Percentiles rank a stretch among this genome's conserved stretches.
phyloP scores from a whole-genome alignment of 2,797 vertebrate genomes.

The Gephyroberyx darwinii region DNA sequence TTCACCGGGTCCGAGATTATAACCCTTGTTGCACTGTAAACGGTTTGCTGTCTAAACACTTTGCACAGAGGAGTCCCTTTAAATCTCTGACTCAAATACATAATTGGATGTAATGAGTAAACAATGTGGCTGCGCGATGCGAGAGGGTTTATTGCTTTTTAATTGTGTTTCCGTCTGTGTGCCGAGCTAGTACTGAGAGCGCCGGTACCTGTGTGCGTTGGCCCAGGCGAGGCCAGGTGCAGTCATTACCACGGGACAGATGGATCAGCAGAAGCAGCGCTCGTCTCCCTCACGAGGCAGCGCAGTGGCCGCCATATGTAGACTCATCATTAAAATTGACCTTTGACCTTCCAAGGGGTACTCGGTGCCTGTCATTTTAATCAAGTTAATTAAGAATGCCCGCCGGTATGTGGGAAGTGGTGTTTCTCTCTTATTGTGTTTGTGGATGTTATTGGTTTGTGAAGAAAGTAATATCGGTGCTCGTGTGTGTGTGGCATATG shows the following conservation, averaged over 20 bases:
- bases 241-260: constrained; percentile 79
- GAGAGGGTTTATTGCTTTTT: constrained; percentile 72
- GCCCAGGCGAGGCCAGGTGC: constrained; percentile 75
- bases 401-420: constrained; percentile 33
- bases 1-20: constrained; percentile 36
- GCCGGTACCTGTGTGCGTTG: constrained; percentile 57
- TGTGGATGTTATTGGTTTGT: constrained; percentile 54
- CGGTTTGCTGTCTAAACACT: constrained; percentile 33
- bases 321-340: constrained; percentile 79
- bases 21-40: constrained; percentile 37
- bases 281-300: constrained; percentile 65
- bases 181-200: constrained; percentile 31
- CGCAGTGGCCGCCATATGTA: constrained; percentile 75
- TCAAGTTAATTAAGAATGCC: constrained; percentile 67
- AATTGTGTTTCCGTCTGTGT: constrained; percentile 61
- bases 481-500: constrained; percentile 3
- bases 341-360: constrained; percentile 65
- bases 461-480: constrained; percentile 31
- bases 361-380: constrained; percentile 60
- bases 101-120: constrained; percentile 74
- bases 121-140: constrained; percentile 61
- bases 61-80: constrained; percentile 40
- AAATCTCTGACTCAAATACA: constrained; percentile 59
- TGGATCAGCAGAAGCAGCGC: constrained; percentile 74
- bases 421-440: constrained; percentile 34